These are phyloP conservation scores for Psittacula cyanocephala DNA, from an alignment of 2,113 vertebrate species.

Conservation along the genomic window DNA sequence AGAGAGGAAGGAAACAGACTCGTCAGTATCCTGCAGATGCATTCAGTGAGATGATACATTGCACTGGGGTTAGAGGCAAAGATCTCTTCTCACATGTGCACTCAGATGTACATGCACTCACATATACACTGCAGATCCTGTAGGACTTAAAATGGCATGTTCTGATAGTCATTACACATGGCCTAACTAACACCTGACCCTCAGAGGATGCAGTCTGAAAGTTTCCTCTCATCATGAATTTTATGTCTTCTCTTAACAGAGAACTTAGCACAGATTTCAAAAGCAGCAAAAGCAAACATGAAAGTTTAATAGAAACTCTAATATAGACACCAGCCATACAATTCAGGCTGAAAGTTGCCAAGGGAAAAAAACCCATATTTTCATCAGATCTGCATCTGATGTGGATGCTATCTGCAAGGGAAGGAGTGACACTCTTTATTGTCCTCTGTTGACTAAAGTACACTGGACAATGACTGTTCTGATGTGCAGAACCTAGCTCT, in stretches of 20 bases:
- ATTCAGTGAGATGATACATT: rapidly evolving
- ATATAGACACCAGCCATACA: not conserved
- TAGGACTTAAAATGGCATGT: rapidly evolving
- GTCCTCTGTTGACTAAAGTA: not conserved
- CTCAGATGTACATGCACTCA: not conserved
- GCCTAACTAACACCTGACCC: no score
- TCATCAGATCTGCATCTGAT: not conserved
- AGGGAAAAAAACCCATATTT: not conserved
- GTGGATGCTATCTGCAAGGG: not conserved
- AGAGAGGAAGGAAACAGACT: not conserved
- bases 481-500: not conserved
- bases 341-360: not conserved
- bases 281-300: not conserved
- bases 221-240: not conserved
- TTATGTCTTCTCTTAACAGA: not conserved
- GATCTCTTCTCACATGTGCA: not conserved
- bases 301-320: not conserved
- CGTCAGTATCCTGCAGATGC: not conserved
- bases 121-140: not conserved
- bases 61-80: not conserved
- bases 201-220: not conserved
- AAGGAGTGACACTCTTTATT: not conserved
- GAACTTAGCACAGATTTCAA: not conserved
- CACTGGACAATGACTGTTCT: not conserved
- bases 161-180: not conserved